Percentiles rank a stretch among this genome's conserved stretches.
Evolutionary conservation across 2,113 vertebrate species (phyloP).

Genomic region (Pionites leucogaster): DNA sequence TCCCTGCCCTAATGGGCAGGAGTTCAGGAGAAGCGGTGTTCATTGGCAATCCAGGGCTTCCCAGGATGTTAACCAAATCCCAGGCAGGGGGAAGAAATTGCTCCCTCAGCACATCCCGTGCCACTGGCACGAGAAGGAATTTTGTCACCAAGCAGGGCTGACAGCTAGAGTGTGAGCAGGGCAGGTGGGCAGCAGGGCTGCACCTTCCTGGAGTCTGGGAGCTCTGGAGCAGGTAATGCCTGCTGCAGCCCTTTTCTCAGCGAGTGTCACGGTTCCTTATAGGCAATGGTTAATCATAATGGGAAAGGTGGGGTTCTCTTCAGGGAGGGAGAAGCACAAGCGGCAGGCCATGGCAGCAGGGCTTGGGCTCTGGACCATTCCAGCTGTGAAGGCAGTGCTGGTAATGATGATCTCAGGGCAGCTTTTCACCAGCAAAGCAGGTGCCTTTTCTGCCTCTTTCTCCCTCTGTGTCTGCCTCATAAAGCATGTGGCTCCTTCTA

Average conservation of each 20-base stretch:
- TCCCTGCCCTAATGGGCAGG: accelerated
- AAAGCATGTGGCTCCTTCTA: neutral
- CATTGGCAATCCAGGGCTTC: accelerated
- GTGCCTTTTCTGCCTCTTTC: neutral
- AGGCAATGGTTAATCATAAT: neutral
- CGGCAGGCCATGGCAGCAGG: neutral
- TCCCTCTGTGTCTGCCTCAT: neutral
- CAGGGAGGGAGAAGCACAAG: neutral
- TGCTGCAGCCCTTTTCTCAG: neutral
- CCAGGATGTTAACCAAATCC: neutral
- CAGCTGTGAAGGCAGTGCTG: neutral
- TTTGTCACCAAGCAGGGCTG: neutral
- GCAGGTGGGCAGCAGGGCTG: neutral
- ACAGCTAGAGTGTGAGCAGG: neutral
- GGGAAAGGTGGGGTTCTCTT: neutral
- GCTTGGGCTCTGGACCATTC: neutral
- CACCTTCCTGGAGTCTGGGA: neutral
- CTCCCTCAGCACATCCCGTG: neutral
- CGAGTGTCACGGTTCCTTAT: accelerated
- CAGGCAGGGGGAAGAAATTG: neutral
- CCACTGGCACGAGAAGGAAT: accelerated
- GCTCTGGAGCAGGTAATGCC: accelerated
- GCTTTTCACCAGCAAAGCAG: neutral
- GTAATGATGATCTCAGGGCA: neutral
- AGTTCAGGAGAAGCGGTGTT: neutral